Percentiles rank a stretch among this genome's conserved stretches.
Evolutionary conservation across 2,113 vertebrate species (phyloP).

Genomic region (Lathamus discolor): DNA sequence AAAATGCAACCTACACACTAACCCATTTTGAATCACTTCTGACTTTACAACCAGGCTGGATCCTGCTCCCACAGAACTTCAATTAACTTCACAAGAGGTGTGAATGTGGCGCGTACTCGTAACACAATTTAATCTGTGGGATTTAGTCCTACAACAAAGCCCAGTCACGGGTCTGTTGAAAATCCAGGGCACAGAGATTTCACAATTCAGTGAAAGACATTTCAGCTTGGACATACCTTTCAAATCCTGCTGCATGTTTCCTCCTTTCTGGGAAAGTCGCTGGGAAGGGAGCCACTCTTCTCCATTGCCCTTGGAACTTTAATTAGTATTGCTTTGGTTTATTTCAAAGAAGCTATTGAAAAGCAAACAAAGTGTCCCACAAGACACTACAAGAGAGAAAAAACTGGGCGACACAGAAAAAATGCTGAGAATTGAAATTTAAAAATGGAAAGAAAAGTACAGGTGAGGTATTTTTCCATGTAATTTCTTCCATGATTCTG

Average conservation of each 20-base stretch:
- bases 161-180: not conserved
- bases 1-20: not conserved
- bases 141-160: not conserved
- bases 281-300: constrained; percentile 66
- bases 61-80: not conserved
- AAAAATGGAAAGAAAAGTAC: constrained; percentile 42
- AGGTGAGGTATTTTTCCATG: constrained; percentile 56
- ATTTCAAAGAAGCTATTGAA: constrained; percentile 79
- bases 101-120: not conserved
- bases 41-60: not conserved
- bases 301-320: constrained; percentile 74
- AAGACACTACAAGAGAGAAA: constrained; percentile 71
- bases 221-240: constrained; percentile 76
- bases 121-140: not conserved
- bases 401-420: constrained; percentile 65
- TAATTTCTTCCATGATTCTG: constrained; percentile 51
- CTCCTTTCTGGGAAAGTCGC: constrained; percentile 64
- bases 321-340: constrained; percentile 81
- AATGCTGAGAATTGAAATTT: constrained; percentile 59
- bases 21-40: not conserved
- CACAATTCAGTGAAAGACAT: constrained; percentile 41
- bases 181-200: constrained; percentile 40
- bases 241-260: constrained; percentile 53
- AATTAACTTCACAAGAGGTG: not conserved
- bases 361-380: constrained; percentile 77